Base-by-base conservation (phyloP, 2,113 vertebrate species). In the Pandion haliaetus region DNA sequence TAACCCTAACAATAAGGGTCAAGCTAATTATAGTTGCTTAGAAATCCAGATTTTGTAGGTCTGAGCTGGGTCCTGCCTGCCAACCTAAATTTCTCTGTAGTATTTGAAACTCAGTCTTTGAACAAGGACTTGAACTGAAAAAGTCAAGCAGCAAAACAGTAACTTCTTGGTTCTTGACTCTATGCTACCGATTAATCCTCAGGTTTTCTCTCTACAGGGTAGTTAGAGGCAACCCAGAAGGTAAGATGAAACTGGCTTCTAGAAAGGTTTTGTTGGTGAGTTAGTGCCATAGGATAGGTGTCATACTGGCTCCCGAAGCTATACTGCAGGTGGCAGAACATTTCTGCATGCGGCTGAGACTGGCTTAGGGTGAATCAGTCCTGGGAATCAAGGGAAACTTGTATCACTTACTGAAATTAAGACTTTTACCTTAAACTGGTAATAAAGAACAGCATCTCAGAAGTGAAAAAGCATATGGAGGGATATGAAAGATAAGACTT, bases 21-120 rank as follows among this genome's bases (percentile, higher is more conserved):
- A 90, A 72, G 52, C 38, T 85, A 92, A 92, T 95, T 80, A 79
- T 44, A 79, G 19, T 67, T 82, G 61, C 74, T 82, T 49, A 82
- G 82, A 94, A 90, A 88, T 93, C 31, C 66, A 71, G 74, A 76
- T 97, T 95, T 90, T 90, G 79, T 45, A 58, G 55, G 34, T 90
- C 73, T 92, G 66, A 88, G 69, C 66, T 82, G 45, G 13, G 32
- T 78, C 69, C 38, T 92, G 61, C 57, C 65, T 92, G 61, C 36
- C 74, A 82, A 45, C 28, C 55, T 17, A 11, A 78, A 74, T 69
- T 63, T 77, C 29, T 81, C 2, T 3, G 40, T 77, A 4, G 13
- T 61, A 12, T 47, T 90, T 87, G 42, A 90, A 93, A 66, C 21
- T 63, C 14, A 26, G 5, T 74, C 9, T 57, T 90, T 38, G 34